Evolutionary conservation across 2,797 vertebrate species (phyloP).

Genomic region (Melanotaenia nigrans): DNA sequence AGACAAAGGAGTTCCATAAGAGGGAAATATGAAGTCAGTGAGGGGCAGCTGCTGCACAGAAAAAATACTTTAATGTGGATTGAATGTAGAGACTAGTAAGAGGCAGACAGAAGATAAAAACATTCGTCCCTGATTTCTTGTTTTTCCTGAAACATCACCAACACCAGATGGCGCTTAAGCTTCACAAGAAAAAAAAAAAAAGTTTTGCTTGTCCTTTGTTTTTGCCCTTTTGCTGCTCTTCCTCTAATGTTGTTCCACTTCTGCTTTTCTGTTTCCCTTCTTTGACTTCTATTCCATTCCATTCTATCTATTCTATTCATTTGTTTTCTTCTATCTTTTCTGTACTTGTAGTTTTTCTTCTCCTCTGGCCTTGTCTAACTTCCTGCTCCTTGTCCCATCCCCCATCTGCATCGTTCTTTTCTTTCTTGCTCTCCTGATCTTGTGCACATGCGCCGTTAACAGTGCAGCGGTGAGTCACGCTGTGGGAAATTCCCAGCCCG

Average conservation of each 20-base stretch:
- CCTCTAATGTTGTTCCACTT: conserved; percentile 20
- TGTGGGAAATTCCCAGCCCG: conserved; percentile 85
- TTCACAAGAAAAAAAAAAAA: conserved; percentile 9
- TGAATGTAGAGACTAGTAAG: conserved; percentile 30
- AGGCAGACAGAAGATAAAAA: conserved; percentile 36
- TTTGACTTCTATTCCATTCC: not conserved
- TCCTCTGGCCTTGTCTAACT: conserved; percentile 34
- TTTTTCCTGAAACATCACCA: conserved; percentile 22
- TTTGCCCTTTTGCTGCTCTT: conserved; percentile 9
- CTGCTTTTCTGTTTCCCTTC: conserved; percentile 41
- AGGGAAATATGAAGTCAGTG: conserved; percentile 35
- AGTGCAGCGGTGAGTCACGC: conserved; percentile 78
- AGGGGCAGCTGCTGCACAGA: conserved; percentile 37
- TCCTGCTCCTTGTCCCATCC: conserved; percentile 56
- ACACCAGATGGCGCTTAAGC: conserved; percentile 79
- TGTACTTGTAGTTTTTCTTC: conserved; percentile 7
- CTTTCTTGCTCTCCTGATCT: conserved; percentile 54
- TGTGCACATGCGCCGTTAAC: conserved; percentile 69
- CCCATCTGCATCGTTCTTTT: conserved; percentile 41
- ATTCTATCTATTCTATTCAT: conserved; percentile 4
- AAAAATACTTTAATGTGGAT: conserved; percentile 48
- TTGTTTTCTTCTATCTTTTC: conserved; percentile 18
- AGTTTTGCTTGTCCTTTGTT: conserved; percentile 10
- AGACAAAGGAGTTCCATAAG: conserved; percentile 36
- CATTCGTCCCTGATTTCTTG: not conserved